Evolutionary conservation across 2,888 invertebrate genomes (phyloP), one percentile per base, ranked within the genome.

Genomic region (Cataglyphis altisquamis): DNA sequence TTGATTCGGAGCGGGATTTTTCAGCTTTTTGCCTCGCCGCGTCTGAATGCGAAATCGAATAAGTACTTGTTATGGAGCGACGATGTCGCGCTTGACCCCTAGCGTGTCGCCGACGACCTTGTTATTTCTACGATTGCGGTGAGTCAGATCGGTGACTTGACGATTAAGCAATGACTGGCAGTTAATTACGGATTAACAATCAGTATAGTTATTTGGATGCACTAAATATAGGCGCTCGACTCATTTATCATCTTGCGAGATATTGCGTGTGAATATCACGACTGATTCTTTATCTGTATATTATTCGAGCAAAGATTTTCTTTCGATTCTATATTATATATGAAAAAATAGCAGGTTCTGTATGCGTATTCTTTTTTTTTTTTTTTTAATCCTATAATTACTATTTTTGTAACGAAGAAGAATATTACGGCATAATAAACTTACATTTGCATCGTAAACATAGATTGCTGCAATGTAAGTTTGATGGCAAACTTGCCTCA

Each of bases 71-170:
- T 45, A 57, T 15, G 67, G 8, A 48, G 32, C 36, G 82, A 82
- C 72, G 84, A 88, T 80, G 78, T 81, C 72, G 66, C 32, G 73
- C 3, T 52, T 83, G 81, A 83, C 83, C 83, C 68, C 48, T 80
- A 12, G 48, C 41, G 29, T 45, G 32, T 29, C 62, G 18, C 2
- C 21, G 83, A 39, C 73, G 55, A 64, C 66, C 52, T 75, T 39
- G 80, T 80, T 74, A 86, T 90, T 86, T 81, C 78, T 84, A n/a
- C 75, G 55, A 68, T 78, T 29, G 77, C 73, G 48, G 64, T 88
- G 90, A 90, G 72, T 90, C 89, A 87, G 83, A 86, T 86, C 60
- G 55, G 60, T 86, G 89, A 90, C 86, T 90, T 57, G 85, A 82
- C 86, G 84, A 82, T 60, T 64, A 52, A 67, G 15, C 73, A 77